Evolutionary conservation across 2,888 invertebrate species (phyloP), one percentile per base, ranked within the genome.

Genomic region (Leucophenga montana): DNA sequence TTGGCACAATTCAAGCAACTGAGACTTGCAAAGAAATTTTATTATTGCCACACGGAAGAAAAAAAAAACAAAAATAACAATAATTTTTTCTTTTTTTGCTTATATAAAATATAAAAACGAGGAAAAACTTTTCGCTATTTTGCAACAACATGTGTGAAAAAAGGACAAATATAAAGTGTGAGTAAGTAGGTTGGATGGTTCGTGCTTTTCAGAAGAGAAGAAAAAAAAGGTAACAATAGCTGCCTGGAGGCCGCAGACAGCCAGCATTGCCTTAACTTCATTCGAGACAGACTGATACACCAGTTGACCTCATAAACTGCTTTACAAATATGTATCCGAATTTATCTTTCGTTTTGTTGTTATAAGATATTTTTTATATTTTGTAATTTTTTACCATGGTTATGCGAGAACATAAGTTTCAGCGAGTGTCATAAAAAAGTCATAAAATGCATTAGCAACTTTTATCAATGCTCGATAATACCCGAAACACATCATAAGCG

Each of bases 1-100:
- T 82, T 83, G 84, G 78, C 82, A 82, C 78, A 80, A 80, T 83
- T 83, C 85, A 79, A 82, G 82, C 81, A 82, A 82, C 84, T 82
- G 81, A 73, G 80, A 22, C 68, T 53, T 22, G 9, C 9, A 39
- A 39, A 11, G 11, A 39, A 39, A 20, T 39, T 61, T 39, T 33
- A 39, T 33, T 9, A 33, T 64, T 64, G 62, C 62, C 62, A 64
- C 61, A 11, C 14, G 16, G 8, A 61, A 39, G 9, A 39, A 14
- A 18, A 16, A 61, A 39, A 16, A 39, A 14, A 18, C 33, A 61
- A 11, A 9, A 16, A 39, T 16, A 1, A 1, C 3, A 16, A 6
- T 16, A 16, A 3, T 39, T 39, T 39, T 11, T 11, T 27, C 4
- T 27, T 4, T 27, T 27, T 3, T 27, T 27, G 4, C 4, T 5